Evolutionary conservation across 2,888 invertebrate genomes (phyloP).

Genomic region (Plagiodera versicolora): DNA sequence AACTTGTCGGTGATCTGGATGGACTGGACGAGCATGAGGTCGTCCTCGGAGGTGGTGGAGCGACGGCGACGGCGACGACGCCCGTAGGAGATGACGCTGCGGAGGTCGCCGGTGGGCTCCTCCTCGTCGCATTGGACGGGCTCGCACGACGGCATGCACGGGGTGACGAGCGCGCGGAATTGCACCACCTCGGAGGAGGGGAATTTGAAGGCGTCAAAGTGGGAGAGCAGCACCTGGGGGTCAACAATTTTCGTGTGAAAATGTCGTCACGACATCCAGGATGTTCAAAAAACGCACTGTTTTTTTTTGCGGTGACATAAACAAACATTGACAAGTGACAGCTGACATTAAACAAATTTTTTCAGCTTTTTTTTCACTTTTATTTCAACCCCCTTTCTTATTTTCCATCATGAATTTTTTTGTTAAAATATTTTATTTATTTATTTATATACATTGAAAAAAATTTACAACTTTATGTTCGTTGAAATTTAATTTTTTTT

Average conservation of each 20-base stretch:
- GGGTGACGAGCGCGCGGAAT: constrained; percentile 92
- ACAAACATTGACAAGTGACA: too few species aligned
- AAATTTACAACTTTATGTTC: too few species aligned
- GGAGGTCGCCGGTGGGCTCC: constrained; percentile 80
- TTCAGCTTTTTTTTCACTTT: too few species aligned
- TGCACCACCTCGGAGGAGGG: constrained; percentile 93
- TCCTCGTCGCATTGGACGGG: constrained; percentile 87
- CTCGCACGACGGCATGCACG: constrained; percentile 91
- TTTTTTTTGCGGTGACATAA: too few species aligned
- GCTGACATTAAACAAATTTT: too few species aligned
- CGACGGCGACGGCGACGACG: constrained; percentile 72
- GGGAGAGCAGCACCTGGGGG: constrained; percentile 81
- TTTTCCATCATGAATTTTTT: too few species aligned
- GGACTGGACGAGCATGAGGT: constrained; percentile 86
- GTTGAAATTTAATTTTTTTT: too few species aligned
- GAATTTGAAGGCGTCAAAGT: constrained; percentile 96
- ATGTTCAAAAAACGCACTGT: too few species aligned
- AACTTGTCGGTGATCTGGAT: constrained; percentile 93
- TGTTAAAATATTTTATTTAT: too few species aligned
- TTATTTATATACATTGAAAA: too few species aligned
- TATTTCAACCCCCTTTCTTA: too few species aligned
- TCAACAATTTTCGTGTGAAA: constrained; percentile 35
- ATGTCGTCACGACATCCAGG: too few species aligned
- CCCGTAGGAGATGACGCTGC: constrained; percentile 82
- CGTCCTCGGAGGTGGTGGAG: constrained; percentile 59